phyloP scores from a whole-genome alignment of 2,888 invertebrate genomes.

The Argyresthia albistria region DNA sequence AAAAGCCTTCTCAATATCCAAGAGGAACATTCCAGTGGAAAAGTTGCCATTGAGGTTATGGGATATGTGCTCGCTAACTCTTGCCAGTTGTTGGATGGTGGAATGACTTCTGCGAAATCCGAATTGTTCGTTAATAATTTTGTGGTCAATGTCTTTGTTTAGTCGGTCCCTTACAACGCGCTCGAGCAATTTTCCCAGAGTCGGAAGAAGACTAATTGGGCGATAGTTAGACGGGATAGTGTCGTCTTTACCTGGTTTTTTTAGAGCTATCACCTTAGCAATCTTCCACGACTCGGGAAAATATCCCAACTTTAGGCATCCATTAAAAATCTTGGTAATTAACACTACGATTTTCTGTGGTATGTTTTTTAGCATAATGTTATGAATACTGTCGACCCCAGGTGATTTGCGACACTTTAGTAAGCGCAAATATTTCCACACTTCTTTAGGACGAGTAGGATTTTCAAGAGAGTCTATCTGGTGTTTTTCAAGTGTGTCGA shows the following conservation, averaged over 20 bases:
- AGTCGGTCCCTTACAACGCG: constrained; percentile 3
- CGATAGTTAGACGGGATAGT: constrained; percentile 3
- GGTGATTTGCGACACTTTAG: background rate
- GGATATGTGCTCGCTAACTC: constrained; percentile 7
- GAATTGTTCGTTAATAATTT: constrained; percentile 7
- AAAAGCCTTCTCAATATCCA: constrained; percentile 11
- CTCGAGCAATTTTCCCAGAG: constrained; percentile 9
- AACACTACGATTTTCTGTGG: background rate
- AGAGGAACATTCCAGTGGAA: constrained; percentile 8
- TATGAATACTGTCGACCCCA: background rate
- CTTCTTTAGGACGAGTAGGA: background rate
- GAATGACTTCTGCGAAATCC: constrained; percentile 9
- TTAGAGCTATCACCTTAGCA: background rate
- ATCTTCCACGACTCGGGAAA: background rate
- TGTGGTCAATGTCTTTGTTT: background rate
- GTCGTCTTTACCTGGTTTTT: background rate
- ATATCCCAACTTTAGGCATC: background rate
- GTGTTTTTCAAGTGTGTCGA: background rate
- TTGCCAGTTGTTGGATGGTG: constrained; percentile 9
- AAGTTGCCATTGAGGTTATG: constrained; percentile 6
- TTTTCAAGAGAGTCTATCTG: background rate
- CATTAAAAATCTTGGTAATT: background rate
- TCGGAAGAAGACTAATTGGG: constrained; percentile 7
- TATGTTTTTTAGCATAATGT: background rate
- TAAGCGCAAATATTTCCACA: background rate